These are phyloP conservation scores for Leptinotarsa texana DNA, from an alignment of 1,140 invertebrate genomes.

Conservation along the genomic window DNA sequence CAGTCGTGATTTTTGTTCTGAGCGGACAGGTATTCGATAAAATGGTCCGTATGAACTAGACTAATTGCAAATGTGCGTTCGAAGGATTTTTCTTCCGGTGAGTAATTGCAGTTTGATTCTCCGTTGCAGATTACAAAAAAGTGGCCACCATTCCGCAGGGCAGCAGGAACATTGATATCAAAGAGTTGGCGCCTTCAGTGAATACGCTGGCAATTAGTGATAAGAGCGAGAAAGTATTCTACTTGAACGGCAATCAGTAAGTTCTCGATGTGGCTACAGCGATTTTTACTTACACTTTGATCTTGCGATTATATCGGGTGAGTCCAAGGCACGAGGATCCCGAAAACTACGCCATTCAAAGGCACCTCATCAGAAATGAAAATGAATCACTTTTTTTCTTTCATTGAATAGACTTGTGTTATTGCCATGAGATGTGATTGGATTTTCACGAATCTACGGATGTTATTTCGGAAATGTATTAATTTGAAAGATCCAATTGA, in stretches of 20 bases:
- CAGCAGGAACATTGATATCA: constrained; percentile 53
- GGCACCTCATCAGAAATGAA: too few species aligned
- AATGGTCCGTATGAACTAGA: too few species aligned
- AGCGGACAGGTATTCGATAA: too few species aligned
- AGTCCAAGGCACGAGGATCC: too few species aligned
- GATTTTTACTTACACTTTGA: not conserved
- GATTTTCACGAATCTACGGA: too few species aligned
- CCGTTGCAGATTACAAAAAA: constrained; percentile 53
- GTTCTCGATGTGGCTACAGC: constrained; percentile 25
- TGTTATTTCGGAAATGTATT: not conserved
- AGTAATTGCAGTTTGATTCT: constrained; percentile 1
- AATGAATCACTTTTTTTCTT: too few species aligned
- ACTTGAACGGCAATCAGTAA: constrained; percentile 58
- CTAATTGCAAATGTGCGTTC: not conserved
- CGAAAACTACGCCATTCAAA: too few species aligned
- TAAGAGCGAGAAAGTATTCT: constrained; percentile 51
- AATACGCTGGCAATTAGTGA: constrained; percentile 56
- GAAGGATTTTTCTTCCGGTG: not conserved
- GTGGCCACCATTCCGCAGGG: constrained; percentile 56
- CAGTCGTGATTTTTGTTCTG: too few species aligned
- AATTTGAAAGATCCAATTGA: not conserved
- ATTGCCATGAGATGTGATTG: too few species aligned
- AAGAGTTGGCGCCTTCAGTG: constrained; percentile 49
- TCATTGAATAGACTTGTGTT: too few species aligned
- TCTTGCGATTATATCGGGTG: not conserved